Percentiles rank a stretch among this genome's conserved stretches.
phyloP scores from a whole-genome alignment of 2,888 invertebrate species.

The Drosophila koepferae region DNA sequence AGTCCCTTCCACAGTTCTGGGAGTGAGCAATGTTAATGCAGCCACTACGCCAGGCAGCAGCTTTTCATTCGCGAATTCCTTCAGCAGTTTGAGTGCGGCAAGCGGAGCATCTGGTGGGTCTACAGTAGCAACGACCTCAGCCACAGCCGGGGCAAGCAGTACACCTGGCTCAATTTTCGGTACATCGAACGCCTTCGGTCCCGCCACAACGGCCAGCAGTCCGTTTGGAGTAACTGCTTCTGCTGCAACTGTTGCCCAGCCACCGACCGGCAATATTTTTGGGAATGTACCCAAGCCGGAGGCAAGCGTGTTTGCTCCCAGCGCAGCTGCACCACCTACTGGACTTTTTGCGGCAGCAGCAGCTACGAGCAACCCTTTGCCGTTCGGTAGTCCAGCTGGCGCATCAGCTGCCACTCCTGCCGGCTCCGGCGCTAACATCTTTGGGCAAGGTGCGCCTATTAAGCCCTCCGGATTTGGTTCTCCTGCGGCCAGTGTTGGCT shows the following conservation, averaged over 20 bases:
- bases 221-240: conserved; percentile 25
- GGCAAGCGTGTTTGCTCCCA: conserved; percentile 71
- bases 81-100: conserved; percentile 49
- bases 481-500: conserved; percentile 18
- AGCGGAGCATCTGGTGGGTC: conserved; percentile 32
- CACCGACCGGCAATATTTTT: conserved; percentile 70
- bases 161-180: conserved; percentile 43
- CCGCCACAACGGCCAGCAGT: conserved; percentile 19
- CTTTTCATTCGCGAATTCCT: conserved; percentile 68
- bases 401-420: conserved; percentile 18
- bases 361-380: conserved; percentile 49
- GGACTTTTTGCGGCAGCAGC: conserved; percentile 77
- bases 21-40: conserved; percentile 6
- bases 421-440: conserved; percentile 65
- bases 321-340: conserved; percentile 50
- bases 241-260: conserved; percentile 3
- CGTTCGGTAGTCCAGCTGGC: conserved; percentile 53
- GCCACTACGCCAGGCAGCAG: conserved; percentile 42
- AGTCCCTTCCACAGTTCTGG: background rate
- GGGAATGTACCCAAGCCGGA: conserved; percentile 83
- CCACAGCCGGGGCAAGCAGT: conserved; percentile 18
- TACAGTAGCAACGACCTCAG: conserved; percentile 33
- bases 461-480: conserved; percentile 45
- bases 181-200: conserved; percentile 18
- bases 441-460: conserved; percentile 56